phyloP scores from a whole-genome alignment of 2,888 invertebrate genomes.

The Ptychoptera contaminata region DNA sequence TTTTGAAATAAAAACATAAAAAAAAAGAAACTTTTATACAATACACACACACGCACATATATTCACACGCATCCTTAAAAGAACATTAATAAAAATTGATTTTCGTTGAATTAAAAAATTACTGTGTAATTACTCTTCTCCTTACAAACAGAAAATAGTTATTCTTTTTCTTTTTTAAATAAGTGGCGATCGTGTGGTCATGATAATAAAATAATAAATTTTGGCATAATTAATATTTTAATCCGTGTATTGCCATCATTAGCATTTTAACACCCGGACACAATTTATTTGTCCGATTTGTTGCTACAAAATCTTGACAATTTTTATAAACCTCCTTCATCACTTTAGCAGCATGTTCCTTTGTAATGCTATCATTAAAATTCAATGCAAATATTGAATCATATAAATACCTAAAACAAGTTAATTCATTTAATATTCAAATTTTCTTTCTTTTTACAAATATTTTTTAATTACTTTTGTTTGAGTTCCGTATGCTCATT shows the following conservation, averaged over 20 bases:
- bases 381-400: slow-evolving; percentile 76
- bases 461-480: slow-evolving; percentile 41
- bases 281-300: slow-evolving; percentile 49
- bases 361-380: slow-evolving; percentile 55
- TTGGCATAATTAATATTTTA: slow-evolving; percentile 17
- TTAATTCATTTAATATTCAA: neutral
- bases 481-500: slow-evolving; percentile 68
- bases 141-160: too few relatives aligned
- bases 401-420: slow-evolving; percentile 66
- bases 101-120: too few relatives aligned
- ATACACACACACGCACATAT: too few relatives aligned
- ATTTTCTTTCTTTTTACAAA: neutral
- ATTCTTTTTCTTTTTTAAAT: too few relatives aligned
- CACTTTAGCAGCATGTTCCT: slow-evolving; percentile 69
- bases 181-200: too few relatives aligned
- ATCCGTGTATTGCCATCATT: slow-evolving; percentile 29
- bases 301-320: slow-evolving; percentile 48
- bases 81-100: too few relatives aligned
- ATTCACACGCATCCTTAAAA: too few relatives aligned
- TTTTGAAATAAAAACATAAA: too few relatives aligned
- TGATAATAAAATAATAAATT: too few relatives aligned
- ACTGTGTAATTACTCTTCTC: too few relatives aligned
- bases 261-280: slow-evolving; percentile 28
- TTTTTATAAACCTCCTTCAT: slow-evolving; percentile 61
- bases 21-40: too few relatives aligned